phyloP scores from a whole-genome alignment of 2,113 vertebrate genomes.

The Pycnonotus jocosus region DNA sequence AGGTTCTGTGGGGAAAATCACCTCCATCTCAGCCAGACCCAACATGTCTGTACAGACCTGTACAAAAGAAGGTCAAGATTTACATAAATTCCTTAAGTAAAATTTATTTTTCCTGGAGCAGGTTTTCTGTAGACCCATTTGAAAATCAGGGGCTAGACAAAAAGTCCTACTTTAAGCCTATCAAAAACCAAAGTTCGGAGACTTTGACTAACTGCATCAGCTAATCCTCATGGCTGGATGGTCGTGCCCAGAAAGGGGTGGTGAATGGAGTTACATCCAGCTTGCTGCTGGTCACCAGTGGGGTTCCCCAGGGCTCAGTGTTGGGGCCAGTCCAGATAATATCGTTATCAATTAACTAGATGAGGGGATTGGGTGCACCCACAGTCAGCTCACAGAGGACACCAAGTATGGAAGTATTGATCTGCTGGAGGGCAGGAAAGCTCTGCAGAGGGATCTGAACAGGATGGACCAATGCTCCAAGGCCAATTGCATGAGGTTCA shows the following conservation, averaged over 20 bases:
- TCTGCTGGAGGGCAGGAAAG: neutral
- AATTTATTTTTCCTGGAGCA: neutral
- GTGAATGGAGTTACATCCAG: neutral
- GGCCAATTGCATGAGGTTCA: neutral
- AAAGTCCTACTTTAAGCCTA: neutral
- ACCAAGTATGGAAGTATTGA: neutral
- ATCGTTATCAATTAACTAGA: neutral
- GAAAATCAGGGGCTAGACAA: neutral
- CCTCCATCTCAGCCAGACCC: neutral
- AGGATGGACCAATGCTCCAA: neutral
- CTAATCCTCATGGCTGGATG: neutral
- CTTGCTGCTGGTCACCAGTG: neutral
- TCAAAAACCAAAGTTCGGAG: neutral
- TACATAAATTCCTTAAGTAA: neutral
- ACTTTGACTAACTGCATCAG: neutral
- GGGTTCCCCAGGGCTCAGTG: neutral
- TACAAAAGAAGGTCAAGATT: neutral
- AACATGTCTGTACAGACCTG: neutral
- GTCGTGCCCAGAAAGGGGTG: neutral
- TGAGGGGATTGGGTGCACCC: neutral
- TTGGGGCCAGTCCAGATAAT: neutral
- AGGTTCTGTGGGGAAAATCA: neutral
- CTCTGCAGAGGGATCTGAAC: neutral
- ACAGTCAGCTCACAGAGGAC: neutral
- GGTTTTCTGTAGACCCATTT: neutral